These are phyloP conservation scores for Cepaea hortensis DNA, from an alignment of 2,888 invertebrate species.

Conservation along the genomic window DNA sequence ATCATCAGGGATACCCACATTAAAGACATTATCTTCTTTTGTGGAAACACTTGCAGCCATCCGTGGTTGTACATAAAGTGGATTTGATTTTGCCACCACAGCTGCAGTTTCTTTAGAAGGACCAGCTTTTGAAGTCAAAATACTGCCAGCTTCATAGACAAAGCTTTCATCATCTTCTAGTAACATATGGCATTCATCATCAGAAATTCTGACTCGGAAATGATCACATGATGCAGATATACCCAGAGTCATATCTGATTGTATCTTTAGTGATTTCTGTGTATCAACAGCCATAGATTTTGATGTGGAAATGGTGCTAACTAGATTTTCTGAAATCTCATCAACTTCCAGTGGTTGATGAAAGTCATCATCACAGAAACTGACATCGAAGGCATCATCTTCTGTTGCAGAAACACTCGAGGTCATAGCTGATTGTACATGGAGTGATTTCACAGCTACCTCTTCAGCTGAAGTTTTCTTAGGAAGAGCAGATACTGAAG, in stretches of 20 bases:
- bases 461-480: neutral
- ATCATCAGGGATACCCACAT: conserved; percentile 28
- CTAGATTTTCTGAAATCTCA: conserved; percentile 28
- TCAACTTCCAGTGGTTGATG: conserved; percentile 24
- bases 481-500: neutral
- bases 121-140: neutral
- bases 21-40: conserved; percentile 7
- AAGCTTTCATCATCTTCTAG: no score
- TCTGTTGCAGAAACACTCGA: neutral
- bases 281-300: neutral
- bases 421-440: no score
- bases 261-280: no score
- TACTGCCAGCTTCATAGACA: no score
- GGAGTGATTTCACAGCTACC: no score
- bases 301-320: neutral
- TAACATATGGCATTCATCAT: no score
- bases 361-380: conserved; percentile 27
- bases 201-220: no score
- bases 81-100: neutral
- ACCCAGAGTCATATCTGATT: no score
- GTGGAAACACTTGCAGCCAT: neutral
- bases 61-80: neutral
- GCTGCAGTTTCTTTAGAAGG: neutral
- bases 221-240: no score
- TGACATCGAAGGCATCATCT: conserved; percentile 17